These are phyloP conservation scores for Gadopsis bispinosus DNA, from an alignment of 2,797 vertebrate genomes.

Conservation along the genomic window DNA sequence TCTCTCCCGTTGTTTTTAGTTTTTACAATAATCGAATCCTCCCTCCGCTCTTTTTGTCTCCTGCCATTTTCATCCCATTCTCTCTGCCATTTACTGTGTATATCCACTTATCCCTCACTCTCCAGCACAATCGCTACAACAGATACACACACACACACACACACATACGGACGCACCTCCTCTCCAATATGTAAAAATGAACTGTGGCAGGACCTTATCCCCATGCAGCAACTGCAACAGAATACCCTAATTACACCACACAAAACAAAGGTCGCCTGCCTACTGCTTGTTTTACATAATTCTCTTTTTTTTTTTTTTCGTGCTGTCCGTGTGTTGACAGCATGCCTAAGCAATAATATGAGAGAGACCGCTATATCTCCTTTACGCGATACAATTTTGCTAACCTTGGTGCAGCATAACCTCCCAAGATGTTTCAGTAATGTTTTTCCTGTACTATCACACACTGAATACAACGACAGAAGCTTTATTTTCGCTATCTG, in stretches of 20 bases:
- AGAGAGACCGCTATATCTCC: neutral
- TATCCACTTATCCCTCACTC: neutral
- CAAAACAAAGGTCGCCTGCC: conserved; percentile 57
- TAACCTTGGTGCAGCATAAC: conserved; percentile 5
- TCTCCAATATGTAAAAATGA: conserved; percentile 45
- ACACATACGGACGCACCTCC: neutral
- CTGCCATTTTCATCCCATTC: conserved; percentile 1
- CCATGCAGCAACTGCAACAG: conserved; percentile 31
- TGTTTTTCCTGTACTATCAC: neutral
- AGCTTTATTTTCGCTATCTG: neutral
- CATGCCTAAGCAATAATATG: conserved; percentile 12
- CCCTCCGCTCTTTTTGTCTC: neutral
- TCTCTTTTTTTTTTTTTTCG: conserved; percentile 21
- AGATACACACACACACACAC: neutral
- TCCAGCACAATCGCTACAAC: neutral
- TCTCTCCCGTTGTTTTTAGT: conserved; percentile 13
- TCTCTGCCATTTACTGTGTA: conserved; percentile 4
- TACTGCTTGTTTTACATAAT: conserved; percentile 35
- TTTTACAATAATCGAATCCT: conserved; percentile 20
- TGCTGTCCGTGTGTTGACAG: conserved; percentile 15
- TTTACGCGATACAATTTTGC: neutral
- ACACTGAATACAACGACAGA: neutral
- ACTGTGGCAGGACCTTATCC: conserved; percentile 33
- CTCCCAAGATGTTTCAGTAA: neutral
- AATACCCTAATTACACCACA: conserved; percentile 44